These are phyloP conservation scores for Menidia beryllina DNA, from an alignment of 2,113 vertebrate species.

Conservation along the genomic window DNA sequence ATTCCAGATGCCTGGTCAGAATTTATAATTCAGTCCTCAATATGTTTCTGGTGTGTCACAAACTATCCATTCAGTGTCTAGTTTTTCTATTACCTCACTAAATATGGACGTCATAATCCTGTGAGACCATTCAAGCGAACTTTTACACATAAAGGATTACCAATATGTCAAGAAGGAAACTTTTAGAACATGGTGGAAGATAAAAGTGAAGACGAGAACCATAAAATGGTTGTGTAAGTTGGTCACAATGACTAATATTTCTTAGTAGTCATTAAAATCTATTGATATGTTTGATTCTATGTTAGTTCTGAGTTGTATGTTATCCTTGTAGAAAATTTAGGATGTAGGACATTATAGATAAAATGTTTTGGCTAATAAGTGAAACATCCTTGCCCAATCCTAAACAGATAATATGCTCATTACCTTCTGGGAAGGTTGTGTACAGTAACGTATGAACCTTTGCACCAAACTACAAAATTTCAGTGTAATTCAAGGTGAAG, in stretches of 20 bases:
- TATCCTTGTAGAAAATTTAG: constrained; percentile 45
- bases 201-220: constrained; percentile 50
- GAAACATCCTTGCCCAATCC: constrained; percentile 51
- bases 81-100: constrained; percentile 41
- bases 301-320: constrained; percentile 40
- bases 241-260: constrained; percentile 72
- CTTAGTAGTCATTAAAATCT: constrained; percentile 40
- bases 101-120: constrained; percentile 30
- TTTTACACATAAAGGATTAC: constrained; percentile 23
- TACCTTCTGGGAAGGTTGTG: constrained; percentile 79
- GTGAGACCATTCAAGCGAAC: constrained; percentile 7
- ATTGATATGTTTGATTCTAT: constrained; percentile 32
- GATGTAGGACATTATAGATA: constrained; percentile 44
- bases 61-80: constrained; percentile 21
- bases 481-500: constrained; percentile 71
- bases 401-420: constrained; percentile 53
- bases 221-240: constrained; percentile 60
- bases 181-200: constrained; percentile 5
- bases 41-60: constrained; percentile 40
- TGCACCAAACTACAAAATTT: constrained; percentile 60
- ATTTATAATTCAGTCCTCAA: constrained; percentile 29
- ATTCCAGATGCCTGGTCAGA: constrained; percentile 31
- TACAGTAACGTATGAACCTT: constrained; percentile 60
- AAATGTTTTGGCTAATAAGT: constrained; percentile 54
- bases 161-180: constrained; percentile 12